These are phyloP conservation scores for Keiferia lycopersicella DNA, from an alignment of 2,888 invertebrate species.

Conservation along the genomic window DNA sequence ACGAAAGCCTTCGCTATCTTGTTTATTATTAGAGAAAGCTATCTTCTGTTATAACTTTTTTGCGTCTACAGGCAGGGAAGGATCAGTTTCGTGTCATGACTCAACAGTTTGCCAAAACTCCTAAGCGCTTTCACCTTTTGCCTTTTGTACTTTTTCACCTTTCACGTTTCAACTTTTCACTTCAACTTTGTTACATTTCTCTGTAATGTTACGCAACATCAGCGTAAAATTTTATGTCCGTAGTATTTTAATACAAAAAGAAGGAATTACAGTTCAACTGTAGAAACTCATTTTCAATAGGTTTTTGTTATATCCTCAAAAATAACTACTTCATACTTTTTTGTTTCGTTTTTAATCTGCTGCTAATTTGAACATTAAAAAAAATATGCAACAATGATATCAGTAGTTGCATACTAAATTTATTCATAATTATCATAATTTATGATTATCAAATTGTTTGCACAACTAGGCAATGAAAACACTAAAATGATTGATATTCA, in stretches of 20 bases:
- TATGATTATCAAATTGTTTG: too few species aligned
- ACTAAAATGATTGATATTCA: too few species aligned
- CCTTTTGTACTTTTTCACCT: conserved; percentile 21
- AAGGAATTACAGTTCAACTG: too few species aligned
- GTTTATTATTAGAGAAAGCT: not conserved
- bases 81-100: not conserved
- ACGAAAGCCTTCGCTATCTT: not conserved
- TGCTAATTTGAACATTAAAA: too few species aligned
- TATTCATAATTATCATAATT: too few species aligned
- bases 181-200: conserved; percentile 9
- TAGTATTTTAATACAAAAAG: not conserved
- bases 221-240: not conserved
- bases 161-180: conserved; percentile 11
- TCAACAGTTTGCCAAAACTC: not conserved
- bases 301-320: too few species aligned
- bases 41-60: not conserved
- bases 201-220: conserved; percentile 2
- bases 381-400: too few species aligned
- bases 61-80: not conserved
- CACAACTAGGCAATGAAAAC: too few species aligned
- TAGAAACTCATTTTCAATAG: too few species aligned
- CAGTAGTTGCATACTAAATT: too few species aligned
- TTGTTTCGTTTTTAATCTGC: too few species aligned
- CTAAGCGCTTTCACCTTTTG: conserved; percentile 18
- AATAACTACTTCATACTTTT: too few species aligned